These are phyloP conservation scores for Vimba vimba DNA, from an alignment of 2,113 vertebrate species.

Conservation along the genomic window DNA sequence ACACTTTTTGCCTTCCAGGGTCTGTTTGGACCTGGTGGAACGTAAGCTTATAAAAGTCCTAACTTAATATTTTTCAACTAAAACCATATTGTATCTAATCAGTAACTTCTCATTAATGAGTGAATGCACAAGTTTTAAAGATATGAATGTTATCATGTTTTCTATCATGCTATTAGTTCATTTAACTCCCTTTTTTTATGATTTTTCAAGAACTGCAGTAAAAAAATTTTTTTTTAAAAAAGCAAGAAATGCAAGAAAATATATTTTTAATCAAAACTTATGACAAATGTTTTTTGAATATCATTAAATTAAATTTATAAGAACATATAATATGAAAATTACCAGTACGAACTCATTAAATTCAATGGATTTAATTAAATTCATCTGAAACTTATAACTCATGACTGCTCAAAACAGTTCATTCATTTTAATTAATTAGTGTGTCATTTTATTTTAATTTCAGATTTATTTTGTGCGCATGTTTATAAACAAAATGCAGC, in stretches of 20 bases:
- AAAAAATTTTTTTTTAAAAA: too few species aligned
- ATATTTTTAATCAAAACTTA: not conserved
- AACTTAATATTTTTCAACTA: not conserved
- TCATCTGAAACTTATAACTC: not conserved
- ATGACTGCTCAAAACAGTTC: too few species aligned
- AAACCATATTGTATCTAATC: not conserved
- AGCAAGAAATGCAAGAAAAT: not conserved
- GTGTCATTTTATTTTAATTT: too few species aligned
- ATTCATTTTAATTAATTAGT: too few species aligned
- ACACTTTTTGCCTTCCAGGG: not conserved
- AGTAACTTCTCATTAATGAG: not conserved
- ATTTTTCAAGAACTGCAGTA: not conserved
- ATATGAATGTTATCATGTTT: not conserved
- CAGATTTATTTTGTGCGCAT: too few species aligned
- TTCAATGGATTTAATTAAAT: not conserved
- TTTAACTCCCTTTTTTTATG: too few species aligned
- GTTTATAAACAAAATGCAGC: too few species aligned
- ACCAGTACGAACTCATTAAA: not conserved
- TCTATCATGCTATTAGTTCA: not conserved
- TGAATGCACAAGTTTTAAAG: not conserved
- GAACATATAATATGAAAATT: not conserved
- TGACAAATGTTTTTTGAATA: not conserved
- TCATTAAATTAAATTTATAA: not conserved
- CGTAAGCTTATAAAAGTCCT: not conserved
- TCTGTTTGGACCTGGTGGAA: not conserved